These are phyloP conservation scores for Mionectes macconnelli DNA, from an alignment of 2,113 vertebrate genomes.

Conservation along the genomic window DNA sequence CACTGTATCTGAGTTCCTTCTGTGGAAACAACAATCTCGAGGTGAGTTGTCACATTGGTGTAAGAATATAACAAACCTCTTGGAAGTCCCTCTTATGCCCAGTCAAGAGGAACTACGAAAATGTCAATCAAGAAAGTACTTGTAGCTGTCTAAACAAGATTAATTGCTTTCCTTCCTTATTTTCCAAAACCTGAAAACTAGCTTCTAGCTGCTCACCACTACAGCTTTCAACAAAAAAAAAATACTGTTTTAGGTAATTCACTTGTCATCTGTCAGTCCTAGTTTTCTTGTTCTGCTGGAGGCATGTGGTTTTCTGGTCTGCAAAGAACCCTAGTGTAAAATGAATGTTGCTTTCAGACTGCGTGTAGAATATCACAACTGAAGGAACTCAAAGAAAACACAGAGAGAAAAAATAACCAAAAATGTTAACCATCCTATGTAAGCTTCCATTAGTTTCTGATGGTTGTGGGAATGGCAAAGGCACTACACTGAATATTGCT, in stretches of 20 bases:
- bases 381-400: neutral
- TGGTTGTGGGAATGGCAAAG: neutral
- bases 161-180: neutral
- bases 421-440: neutral
- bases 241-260: neutral
- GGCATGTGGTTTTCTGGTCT: neutral
- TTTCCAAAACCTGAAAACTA: neutral
- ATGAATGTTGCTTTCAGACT: neutral
- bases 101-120: neutral
- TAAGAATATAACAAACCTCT: neutral
- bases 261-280: neutral
- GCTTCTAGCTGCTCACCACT: neutral
- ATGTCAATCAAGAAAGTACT: neutral
- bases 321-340: neutral
- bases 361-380: neutral
- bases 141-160: neutral
- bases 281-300: neutral
- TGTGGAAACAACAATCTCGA: neutral
- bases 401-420: accelerated
- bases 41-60: neutral
- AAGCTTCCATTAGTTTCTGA: neutral
- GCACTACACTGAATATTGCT: neutral
- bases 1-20: neutral
- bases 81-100: neutral
- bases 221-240: neutral